Evolutionary conservation across 2,797 vertebrate species (phyloP).

Genomic region (Sandelia bainsii): DNA sequence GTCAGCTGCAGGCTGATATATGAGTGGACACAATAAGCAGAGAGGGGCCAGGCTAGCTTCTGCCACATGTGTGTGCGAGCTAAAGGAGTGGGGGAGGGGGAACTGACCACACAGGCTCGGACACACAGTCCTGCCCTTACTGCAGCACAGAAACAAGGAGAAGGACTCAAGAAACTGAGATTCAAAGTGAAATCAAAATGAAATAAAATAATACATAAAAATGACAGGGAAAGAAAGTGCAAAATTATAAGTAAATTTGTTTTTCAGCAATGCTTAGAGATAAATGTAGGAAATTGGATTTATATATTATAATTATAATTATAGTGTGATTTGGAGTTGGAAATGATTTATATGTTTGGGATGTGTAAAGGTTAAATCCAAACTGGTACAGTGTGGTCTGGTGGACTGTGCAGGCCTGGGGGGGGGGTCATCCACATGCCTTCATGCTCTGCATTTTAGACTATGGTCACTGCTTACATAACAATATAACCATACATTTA

Average conservation of each 20-base stretch:
- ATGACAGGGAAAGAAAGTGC: accelerated
- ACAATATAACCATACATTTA: conserved; percentile 62
- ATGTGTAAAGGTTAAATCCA: conserved; percentile 18
- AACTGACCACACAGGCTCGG: conserved; percentile 80
- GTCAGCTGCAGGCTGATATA: conserved; percentile 89
- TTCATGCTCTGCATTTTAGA: conserved; percentile 38
- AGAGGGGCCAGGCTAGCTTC: conserved; percentile 69
- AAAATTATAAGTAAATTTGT: neutral
- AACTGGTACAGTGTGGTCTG: conserved; percentile 41
- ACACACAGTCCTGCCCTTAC: conserved; percentile 68
- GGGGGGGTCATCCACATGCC: conserved; percentile 45
- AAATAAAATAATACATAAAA: conserved; percentile 6
- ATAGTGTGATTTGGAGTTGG: neutral
- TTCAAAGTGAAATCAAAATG: conserved; percentile 1
- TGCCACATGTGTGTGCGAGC: conserved; percentile 73
- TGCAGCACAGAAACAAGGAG: conserved; percentile 34
- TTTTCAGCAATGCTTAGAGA: neutral
- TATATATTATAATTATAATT: no score
- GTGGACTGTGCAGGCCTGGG: conserved; percentile 47
- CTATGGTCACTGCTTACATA: conserved; percentile 63
- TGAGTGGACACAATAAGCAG: conserved; percentile 82
- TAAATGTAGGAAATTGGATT: neutral
- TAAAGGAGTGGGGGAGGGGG: conserved; percentile 70
- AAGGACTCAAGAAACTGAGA: conserved; percentile 4
- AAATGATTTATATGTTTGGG: neutral